phyloP scores from a whole-genome alignment of 2,113 vertebrate genomes.

The Hippotragus niger region DNA sequence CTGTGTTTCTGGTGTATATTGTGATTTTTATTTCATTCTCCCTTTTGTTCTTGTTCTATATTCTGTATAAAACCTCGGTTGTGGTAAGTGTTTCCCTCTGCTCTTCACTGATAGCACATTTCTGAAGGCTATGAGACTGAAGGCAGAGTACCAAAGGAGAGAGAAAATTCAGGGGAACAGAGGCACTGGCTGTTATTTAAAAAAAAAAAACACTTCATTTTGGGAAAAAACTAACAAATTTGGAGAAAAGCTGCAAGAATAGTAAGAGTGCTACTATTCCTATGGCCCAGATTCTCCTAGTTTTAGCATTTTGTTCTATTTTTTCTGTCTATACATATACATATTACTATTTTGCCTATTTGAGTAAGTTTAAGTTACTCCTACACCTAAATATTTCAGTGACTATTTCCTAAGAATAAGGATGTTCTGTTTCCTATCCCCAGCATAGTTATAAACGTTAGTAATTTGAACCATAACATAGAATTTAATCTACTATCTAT shows the following conservation, averaged over 20 bases:
- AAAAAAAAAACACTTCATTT: neutral
- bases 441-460: neutral
- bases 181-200: neutral
- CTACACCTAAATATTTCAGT: neutral
- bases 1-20: neutral
- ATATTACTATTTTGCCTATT: neutral
- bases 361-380: neutral
- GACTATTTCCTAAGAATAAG: neutral
- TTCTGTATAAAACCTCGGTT: neutral
- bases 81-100: neutral
- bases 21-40: neutral
- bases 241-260: neutral
- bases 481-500: neutral
- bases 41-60: neutral
- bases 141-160: neutral
- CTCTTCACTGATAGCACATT: neutral
- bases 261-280: neutral
- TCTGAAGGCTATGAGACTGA: neutral
- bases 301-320: neutral
- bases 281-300: neutral
- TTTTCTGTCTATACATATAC: neutral
- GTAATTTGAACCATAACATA: neutral
- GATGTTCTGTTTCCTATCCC: neutral
- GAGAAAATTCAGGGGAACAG: neutral
- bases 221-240: neutral